phyloP scores from a whole-genome alignment of 2,797 vertebrate genomes.

The Ctenosaura bakeri region DNA sequence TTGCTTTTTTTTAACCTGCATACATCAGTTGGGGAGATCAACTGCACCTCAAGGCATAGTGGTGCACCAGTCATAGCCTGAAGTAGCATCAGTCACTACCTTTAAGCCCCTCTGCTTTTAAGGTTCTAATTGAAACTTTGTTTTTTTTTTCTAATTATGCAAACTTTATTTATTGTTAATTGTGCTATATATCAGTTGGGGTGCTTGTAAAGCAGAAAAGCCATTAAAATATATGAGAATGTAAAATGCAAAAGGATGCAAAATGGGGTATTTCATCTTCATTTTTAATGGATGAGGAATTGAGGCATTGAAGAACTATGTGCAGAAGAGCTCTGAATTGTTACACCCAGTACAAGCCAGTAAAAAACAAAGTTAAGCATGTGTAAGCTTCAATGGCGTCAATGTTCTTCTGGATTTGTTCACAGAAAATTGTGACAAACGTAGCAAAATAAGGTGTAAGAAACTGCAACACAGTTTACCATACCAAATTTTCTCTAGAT shows the following conservation, averaged over 20 bases:
- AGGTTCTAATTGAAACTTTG: background rate
- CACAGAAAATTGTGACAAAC: background rate
- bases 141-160: background rate
- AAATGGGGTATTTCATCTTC: background rate
- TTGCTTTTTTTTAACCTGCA: background rate
- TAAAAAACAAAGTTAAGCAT: background rate
- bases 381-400: background rate
- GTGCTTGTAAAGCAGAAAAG: background rate
- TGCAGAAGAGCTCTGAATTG: background rate
- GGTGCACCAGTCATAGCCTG: no score
- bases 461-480: background rate
- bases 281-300: background rate
- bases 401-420: background rate
- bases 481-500: background rate
- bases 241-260: background rate
- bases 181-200: background rate
- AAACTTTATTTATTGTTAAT: background rate
- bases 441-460: background rate
- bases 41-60: background rate
- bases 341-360: background rate
- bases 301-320: background rate
- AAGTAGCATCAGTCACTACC: no score
- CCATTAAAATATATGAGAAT: background rate
- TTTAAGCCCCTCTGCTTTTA: no score
- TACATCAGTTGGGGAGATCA: background rate